Conservation (phyloP, 2,888 invertebrate genomes). For the Cheiracanthium punctorium region DNA sequence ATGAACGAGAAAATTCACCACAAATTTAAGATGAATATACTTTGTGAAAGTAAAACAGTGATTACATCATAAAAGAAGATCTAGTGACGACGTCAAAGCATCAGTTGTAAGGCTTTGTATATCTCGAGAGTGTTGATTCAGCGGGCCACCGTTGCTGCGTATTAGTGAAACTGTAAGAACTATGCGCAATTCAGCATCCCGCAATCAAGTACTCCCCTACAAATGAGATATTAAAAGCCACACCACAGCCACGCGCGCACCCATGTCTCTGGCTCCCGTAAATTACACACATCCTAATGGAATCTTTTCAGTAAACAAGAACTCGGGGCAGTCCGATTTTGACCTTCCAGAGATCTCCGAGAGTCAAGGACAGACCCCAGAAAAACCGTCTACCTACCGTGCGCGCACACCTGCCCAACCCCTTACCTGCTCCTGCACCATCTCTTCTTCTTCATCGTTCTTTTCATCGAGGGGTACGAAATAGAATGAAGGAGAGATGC, state of each 20-base stretch:
- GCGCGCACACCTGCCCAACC: slow-evolving; percentile 13
- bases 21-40: too few species aligned
- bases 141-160: too few species aligned
- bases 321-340: not conserved
- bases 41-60: too few species aligned
- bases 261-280: not conserved
- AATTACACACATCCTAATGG: slow-evolving; percentile 1
- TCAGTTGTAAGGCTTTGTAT: too few species aligned
- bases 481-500: not conserved
- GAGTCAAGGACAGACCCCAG: not conserved
- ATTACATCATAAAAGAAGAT: too few species aligned
- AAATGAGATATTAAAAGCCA: not conserved
- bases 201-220: not conserved
- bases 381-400: not conserved
- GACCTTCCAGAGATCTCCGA: not conserved
- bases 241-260: not conserved
- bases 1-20: too few species aligned
- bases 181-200: not conserved
- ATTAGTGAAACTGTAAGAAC: too few species aligned
- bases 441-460: not conserved
- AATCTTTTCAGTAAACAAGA: slow-evolving; percentile 11
- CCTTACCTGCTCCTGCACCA: not conserved
- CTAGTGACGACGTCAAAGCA: too few species aligned
- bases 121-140: too few species aligned
- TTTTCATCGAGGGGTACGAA: not conserved